phyloP scores from a whole-genome alignment of 2,888 invertebrate species.

The Hecatera dysodea region DNA sequence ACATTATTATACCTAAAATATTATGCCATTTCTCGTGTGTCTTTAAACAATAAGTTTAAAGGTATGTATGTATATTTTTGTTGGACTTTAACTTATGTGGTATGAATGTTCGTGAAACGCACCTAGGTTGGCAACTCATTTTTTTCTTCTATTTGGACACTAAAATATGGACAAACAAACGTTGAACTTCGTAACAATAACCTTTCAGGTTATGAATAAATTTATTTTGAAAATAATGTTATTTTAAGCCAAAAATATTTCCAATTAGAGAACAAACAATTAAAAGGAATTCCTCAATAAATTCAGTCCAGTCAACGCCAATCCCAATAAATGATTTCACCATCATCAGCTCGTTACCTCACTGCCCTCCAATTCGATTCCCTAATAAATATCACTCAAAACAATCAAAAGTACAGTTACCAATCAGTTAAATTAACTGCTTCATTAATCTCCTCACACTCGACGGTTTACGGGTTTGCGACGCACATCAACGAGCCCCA shows the following conservation, averaged over 20 bases:
- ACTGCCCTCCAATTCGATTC: conserved; percentile 33
- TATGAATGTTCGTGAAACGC: background rate
- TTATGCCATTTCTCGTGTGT: no score
- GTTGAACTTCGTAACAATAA: background rate
- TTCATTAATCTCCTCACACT: conserved; percentile 64
- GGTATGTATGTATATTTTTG: no score
- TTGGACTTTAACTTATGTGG: background rate
- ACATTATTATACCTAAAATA: no score
- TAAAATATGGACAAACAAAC: background rate
- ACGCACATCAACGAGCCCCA: conserved; percentile 52
- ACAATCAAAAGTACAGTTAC: conserved; percentile 38
- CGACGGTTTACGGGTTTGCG: conserved; percentile 61
- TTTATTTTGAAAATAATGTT: background rate
- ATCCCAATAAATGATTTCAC: conserved; percentile 18
- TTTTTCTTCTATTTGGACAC: background rate
- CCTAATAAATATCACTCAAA: conserved; percentile 49
- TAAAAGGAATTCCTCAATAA: background rate
- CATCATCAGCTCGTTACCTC: conserved; percentile 4
- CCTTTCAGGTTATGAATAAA: background rate
- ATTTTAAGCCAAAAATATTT: conserved; percentile 4
- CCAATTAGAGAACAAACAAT: conserved; percentile 4
- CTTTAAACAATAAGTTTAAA: no score
- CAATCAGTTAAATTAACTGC: conserved; percentile 64
- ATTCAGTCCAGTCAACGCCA: background rate
- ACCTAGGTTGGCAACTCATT: background rate